phyloP scores from a whole-genome alignment of 2,113 vertebrate genomes.

The Cryptoleucopteryx plumbea region DNA sequence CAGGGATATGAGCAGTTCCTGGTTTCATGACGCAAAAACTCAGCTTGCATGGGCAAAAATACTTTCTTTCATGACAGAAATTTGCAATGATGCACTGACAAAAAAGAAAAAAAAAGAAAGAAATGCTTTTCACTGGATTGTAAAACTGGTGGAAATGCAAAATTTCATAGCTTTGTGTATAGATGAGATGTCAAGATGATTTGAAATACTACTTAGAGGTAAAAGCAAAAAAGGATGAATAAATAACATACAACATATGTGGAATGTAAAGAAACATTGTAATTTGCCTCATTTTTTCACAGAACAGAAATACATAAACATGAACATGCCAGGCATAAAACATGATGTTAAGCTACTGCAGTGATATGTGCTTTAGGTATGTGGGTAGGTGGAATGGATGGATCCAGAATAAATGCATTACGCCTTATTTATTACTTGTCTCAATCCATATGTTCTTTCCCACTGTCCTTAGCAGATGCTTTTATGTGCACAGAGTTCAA shows the following conservation, averaged over 20 bases:
- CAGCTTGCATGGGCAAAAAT: neutral
- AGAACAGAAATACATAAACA: slow-evolving; percentile 34
- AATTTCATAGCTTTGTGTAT: slow-evolving; percentile 21
- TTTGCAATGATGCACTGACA: neutral
- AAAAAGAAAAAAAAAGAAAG: neutral
- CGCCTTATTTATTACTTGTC: neutral
- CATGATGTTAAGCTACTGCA: slow-evolving; percentile 3
- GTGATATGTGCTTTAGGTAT: slow-evolving; percentile 6
- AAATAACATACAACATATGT: slow-evolving; percentile 42
- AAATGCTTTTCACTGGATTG: neutral
- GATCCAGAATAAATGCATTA: neutral
- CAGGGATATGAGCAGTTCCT: neutral
- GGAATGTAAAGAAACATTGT: slow-evolving; percentile 1
- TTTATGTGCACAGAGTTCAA: neutral
- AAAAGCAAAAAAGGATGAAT: slow-evolving; percentile 22
- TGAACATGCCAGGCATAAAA: slow-evolving; percentile 35
- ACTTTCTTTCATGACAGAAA: slow-evolving; percentile 1
- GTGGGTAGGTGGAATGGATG: neutral
- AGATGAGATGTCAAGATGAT: slow-evolving; percentile 51
- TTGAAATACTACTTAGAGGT: slow-evolving; percentile 39
- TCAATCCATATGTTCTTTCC: neutral
- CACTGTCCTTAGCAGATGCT: neutral
- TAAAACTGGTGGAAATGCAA: slow-evolving; percentile 47
- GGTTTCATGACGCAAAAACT: neutral
- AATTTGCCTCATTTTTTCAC: slow-evolving; percentile 19